These are phyloP conservation scores for Coelopa pilipes DNA, from an alignment of 2,888 invertebrate genomes.

Conservation along the genomic window DNA sequence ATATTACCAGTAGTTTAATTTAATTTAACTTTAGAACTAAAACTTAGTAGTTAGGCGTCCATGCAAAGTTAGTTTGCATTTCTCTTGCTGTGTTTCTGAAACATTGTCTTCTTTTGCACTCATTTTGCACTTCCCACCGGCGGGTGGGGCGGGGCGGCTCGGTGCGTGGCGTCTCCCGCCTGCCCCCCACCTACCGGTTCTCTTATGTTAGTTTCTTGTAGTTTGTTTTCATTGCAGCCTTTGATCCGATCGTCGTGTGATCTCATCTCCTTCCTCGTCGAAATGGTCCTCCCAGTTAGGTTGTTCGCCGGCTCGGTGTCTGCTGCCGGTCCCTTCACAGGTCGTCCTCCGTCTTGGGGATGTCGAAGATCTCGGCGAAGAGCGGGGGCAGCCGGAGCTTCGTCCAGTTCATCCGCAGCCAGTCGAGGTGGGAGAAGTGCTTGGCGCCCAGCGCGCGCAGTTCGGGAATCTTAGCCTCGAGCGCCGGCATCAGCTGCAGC, in stretches of 20 bases:
- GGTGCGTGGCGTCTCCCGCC: not conserved
- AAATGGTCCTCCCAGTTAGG: not conserved
- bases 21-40: not conserved
- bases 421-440: constrained; percentile 86
- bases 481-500: constrained; percentile 67
- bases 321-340: constrained; percentile 51
- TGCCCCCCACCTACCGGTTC: not conserved
- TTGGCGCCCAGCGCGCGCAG: constrained; percentile 82
- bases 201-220: constrained; percentile 24
- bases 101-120: not conserved
- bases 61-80: constrained; percentile 19
- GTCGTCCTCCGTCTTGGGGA: constrained; percentile 85
- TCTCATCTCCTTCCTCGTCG: too few relatives aligned
- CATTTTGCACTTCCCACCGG: not conserved
- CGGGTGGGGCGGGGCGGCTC: not conserved
- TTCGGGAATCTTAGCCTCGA: constrained; percentile 77
- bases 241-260: constrained; percentile 39
- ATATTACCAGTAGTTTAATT: not conserved
- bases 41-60: not conserved
- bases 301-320: constrained; percentile 4
- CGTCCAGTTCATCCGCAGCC: constrained; percentile 92
- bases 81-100: not conserved
- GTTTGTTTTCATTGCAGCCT: constrained; percentile 36
- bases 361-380: constrained; percentile 97
- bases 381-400: constrained; percentile 88